Evolutionary conservation across 2,888 invertebrate genomes (phyloP), one percentile per base, ranked within the genome.

Genomic region (Parnassius smintheus): DNA sequence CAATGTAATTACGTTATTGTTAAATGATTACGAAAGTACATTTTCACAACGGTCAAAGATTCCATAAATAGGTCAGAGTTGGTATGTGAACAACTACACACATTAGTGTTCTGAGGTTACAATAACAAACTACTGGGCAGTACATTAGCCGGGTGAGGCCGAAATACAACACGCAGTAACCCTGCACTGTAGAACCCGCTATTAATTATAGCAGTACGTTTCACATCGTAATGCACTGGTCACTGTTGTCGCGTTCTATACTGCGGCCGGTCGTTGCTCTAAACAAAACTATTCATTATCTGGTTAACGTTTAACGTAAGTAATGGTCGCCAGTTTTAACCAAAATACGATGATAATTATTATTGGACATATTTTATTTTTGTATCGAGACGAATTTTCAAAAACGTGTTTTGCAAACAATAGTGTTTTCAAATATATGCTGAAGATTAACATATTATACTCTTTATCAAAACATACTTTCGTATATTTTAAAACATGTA

Each of bases 171-270:
- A 58, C 62, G 48, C 53, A 41, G 46, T 49, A 42, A 53, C 46
- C 46, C 46, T n/a, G n/a, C 46, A 46, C 45, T 10, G 45, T 46
- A 46, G 46, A 46, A 46, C 49, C 62, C 62, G 18, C 81, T 83
- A 87, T 88, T 88, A 88, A 89, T 89, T 86, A 88, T 82, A 81
- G 76, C 80, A 82, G 80, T 83, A 82, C 85, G 85, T 85, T 85
- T 84, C 84, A 18, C 18, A 85, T 85, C 78, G 83, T 85, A 86
- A 88, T 88, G 69, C 70, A 64, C 65, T 66, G 84, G 82, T 83
- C 82, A 81, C 82, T 72, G 78, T 80, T 76, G 85, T 80, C 81
- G 77, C 75, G 73, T 70, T 71, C 73, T 58, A 49, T 59, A 51
- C 55, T 45, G 59, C 46, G n/a, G 46, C 12, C 46, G 61, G 48